Evolutionary conservation across 2,888 invertebrate species (phyloP), one percentile per base, ranked within the genome.

Genomic region (Lasioglossum oenotherae): DNA sequence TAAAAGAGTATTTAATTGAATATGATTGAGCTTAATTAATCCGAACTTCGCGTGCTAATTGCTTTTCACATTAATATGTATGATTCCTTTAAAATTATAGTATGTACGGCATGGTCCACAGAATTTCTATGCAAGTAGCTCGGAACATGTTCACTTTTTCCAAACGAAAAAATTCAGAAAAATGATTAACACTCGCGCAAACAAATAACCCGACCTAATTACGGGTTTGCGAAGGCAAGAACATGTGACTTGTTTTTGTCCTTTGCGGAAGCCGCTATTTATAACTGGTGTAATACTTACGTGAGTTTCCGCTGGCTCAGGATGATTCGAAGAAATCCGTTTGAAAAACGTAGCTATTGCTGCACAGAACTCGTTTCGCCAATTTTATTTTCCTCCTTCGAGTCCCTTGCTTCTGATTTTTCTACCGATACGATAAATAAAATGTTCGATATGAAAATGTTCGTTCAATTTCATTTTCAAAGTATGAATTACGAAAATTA

Each of bases 281-380:
- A 69, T 69, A 38, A 38, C 69, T 38, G 38, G 69, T 69, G 38
- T 69, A 38, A 69, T 38, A 41, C 69, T 38, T 41, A 19, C 23
- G 23, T 4, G 19, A 38, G 12, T 69, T 69, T 69, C 38, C 69
- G 69, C 38, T 69, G 19, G 38, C 38, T 41, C 69, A 69, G 69
- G 23, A 69, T 69, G 69, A 69, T n/a, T 69, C 38, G 35, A 69
- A 69, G 69, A 69, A 23, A 69, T 69, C 38, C 35, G 12, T 35
- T 35, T 10, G 1, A 4, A 69, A 38, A 41, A 10, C 4, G 23
- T 35, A 8, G 10, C 19, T 38, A 67, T 10, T 4, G 8, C 35
- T 23, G n/a, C 69, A 38, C 1, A 1, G 5, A 67, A 67, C 19
- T 19, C 8, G 67, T 8, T 19, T 2, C 2, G 35, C 8, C 31